Conservation (phyloP, 2,888 invertebrate genomes). For the Griposia aprilina region DNA sequence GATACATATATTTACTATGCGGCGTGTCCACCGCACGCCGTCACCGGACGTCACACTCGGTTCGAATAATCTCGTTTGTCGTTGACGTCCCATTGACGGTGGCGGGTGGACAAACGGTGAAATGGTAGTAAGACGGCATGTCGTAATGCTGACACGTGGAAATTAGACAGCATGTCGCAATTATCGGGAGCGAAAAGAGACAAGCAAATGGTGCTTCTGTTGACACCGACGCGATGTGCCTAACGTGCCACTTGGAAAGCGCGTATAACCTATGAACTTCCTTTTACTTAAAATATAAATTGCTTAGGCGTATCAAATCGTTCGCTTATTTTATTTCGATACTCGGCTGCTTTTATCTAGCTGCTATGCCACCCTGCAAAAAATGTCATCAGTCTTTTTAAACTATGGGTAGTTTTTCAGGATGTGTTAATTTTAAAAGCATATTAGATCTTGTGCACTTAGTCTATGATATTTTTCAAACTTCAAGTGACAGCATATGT, state of each 20-base stretch:
- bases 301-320: background rate
- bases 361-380: background rate
- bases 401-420: background rate
- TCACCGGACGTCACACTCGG: no score
- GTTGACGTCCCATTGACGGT: no score
- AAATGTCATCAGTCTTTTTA: no score
- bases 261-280: background rate
- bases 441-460: background rate
- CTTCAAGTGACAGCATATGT: constrained; percentile 10
- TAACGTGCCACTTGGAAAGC: background rate
- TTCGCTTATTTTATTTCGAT: background rate
- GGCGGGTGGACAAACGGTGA: background rate
- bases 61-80: no score
- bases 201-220: background rate
- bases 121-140: background rate
- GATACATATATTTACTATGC: no score
- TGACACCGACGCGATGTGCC: background rate
- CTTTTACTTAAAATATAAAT: background rate
- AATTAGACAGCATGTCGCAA: background rate
- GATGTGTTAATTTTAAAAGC: background rate
- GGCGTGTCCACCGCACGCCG: no score
- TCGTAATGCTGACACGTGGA: background rate
- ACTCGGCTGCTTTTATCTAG: background rate
- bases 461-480: background rate
- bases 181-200: background rate